Conservation (phyloP, 2,113 vertebrate species). For the Pelecanoides urinatrix region DNA sequence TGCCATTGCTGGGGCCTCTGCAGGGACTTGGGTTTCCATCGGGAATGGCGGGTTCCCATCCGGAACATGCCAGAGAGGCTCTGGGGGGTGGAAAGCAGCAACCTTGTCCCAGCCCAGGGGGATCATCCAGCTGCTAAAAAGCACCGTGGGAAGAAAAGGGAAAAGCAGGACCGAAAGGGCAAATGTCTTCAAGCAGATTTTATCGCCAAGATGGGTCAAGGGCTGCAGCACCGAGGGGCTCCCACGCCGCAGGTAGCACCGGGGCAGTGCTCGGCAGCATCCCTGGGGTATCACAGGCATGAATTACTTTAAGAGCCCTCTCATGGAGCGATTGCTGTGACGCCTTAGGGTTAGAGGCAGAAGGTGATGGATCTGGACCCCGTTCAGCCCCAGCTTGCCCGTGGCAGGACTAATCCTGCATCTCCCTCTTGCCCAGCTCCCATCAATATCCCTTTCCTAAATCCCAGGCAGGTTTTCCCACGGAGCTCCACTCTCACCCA, state of each 20-base stretch:
- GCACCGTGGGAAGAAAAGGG: not conserved
- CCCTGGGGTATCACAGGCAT: not conserved
- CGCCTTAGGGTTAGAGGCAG: not conserved
- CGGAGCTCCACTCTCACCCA: not conserved
- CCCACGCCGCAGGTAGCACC: not conserved
- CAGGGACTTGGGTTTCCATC: not conserved
- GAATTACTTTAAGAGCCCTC: not conserved
- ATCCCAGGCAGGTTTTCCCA: not conserved
- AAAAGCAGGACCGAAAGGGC: not conserved
- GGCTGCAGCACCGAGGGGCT: not conserved
- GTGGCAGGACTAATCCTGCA: not conserved
- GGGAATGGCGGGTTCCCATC: not conserved
- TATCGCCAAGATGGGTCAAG: not conserved
- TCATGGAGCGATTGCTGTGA: not conserved
- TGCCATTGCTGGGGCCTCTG: not conserved
- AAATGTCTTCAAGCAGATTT: not conserved
- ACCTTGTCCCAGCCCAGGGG: not conserved
- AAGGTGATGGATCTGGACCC: not conserved
- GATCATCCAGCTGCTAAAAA: not conserved
- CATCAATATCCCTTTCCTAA: not conserved
- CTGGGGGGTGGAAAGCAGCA: not conserved
- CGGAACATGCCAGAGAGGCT: not conserved
- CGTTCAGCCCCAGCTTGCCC: rapidly evolving
- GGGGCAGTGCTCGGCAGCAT: not conserved
- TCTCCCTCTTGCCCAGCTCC: rapidly evolving